A percentile compares a stretch with the other conserved stretches of the same genome.
Evolutionary conservation across 2,888 invertebrate species (phyloP).

Genomic region (Rhimphoctona megacephalus): DNA sequence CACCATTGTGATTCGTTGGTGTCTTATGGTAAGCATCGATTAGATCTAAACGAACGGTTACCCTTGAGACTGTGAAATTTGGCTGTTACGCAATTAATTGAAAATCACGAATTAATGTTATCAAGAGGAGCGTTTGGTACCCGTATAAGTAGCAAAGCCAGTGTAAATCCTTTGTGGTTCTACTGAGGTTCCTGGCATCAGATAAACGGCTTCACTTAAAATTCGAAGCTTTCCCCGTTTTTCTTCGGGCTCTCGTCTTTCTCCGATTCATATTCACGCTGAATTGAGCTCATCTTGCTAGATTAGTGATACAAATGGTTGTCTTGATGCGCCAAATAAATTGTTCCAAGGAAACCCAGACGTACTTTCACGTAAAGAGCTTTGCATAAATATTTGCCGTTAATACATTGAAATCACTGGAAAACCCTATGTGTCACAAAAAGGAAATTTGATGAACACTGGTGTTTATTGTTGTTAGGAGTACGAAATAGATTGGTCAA

Average conservation of each 20-base stretch:
- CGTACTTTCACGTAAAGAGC: background rate
- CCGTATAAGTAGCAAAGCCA: slow-evolving; percentile 3
- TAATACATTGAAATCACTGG: background rate
- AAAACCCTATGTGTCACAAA: background rate
- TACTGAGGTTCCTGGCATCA: slow-evolving; percentile 17
- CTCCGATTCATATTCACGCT: slow-evolving; percentile 38
- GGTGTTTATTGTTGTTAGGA: too few species aligned
- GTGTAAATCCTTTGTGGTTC: slow-evolving; percentile 24
- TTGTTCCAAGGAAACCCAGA: slow-evolving; percentile 1
- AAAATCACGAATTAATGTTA: slow-evolving; percentile 57
- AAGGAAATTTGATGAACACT: background rate
- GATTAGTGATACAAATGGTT: slow-evolving; percentile 44
- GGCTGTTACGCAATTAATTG: slow-evolving; percentile 65
- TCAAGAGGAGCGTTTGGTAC: slow-evolving; percentile 31
- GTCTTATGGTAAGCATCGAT: slow-evolving; percentile 67
- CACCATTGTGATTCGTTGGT: slow-evolving; percentile 20
- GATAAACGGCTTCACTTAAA: slow-evolving; percentile 53
- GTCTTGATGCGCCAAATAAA: background rate
- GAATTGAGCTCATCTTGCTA: slow-evolving; percentile 18
- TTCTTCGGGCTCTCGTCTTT: background rate
- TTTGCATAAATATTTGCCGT: background rate
- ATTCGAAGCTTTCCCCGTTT: slow-evolving; percentile 24
- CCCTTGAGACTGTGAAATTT: slow-evolving; percentile 34
- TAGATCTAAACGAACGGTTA: slow-evolving; percentile 57
- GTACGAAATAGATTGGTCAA: background rate